Base-by-base conservation (phyloP, 2,797 vertebrate species). In the Mico argentatus region DNA sequence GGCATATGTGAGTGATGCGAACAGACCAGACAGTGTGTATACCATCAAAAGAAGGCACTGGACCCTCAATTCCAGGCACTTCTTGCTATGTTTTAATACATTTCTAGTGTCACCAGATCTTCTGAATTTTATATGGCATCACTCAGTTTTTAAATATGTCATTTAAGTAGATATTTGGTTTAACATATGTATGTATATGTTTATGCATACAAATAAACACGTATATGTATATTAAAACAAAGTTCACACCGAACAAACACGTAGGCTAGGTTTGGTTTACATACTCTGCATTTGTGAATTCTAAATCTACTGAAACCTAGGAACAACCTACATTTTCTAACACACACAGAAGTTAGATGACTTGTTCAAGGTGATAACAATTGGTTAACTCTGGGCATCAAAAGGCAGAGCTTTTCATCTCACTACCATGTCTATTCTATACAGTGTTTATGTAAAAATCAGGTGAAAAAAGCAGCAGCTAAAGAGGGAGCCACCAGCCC, bases 101-200 rank as follows among this genome's bases (percentile, higher is more conserved):
- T 39, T 33, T 86, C 17, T 10, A 39, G 10, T 91, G 17, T 89
- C 89, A 30, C 75, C 46, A 82, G 55, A 77, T 52, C 33, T 84
- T 94, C 72, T 82, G 67, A 91, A 72, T 67, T 90, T 76, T 88
- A 67, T 59, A 44, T 19, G 7, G 20, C 30, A 72, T 91, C 4
- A 24, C 24, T 22, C 12, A 33, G 64, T n/a, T 90, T 84, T 92
- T 73, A 50, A 86, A 27, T 50, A 27, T 76, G 24, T 70, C 59
- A 76, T 2, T 75, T 70, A 94, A 57, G 33, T 55, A 84, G 33
- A 10, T 48, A 46, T 19, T 33, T 85, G 26, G 36, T 48, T 61
- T 72, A 76, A n/a, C 50, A 24, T 55, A 46, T 46, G 2, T 59
- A 9, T 46, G 4, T 55, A n/a, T 39, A 48, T 27, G 2, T 36